Conservation (phyloP, 2,888 invertebrate species). For the Lamproptera curius region DNA sequence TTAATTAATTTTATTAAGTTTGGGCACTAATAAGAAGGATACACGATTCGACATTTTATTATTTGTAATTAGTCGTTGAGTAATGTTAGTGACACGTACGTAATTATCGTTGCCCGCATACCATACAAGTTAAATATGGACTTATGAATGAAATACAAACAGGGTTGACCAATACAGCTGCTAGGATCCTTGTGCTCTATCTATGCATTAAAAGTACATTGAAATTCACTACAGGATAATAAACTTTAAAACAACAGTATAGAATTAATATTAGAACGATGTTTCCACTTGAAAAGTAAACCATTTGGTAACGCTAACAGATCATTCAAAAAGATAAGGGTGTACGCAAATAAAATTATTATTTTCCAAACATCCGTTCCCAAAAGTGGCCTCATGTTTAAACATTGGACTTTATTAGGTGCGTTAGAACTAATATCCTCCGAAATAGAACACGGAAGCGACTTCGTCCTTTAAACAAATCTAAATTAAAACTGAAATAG, state of each 20-base stretch:
- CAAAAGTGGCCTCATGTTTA: constrained; percentile 26
- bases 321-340: constrained; percentile 32
- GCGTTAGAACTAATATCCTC: constrained; percentile 24
- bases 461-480: too few relatives aligned
- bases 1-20: too few relatives aligned
- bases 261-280: constrained; percentile 11
- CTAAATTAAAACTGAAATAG: too few relatives aligned
- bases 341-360: constrained; percentile 36
- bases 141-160: constrained; percentile 21
- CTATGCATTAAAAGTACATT: too few relatives aligned
- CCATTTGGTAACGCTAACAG: constrained; percentile 17
- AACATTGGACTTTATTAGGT: constrained; percentile 28
- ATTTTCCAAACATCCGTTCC: constrained; percentile 46
- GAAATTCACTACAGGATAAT: too few relatives aligned
- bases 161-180: constrained; percentile 16
- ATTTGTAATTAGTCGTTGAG: too few relatives aligned
- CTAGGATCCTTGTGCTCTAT: constrained; percentile 10
- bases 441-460: constrained; percentile 2
- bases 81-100: too few relatives aligned
- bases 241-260: constrained; percentile 10
- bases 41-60: too few relatives aligned
- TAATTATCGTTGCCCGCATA: constrained; percentile 5
- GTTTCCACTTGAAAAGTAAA: too few relatives aligned
- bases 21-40: too few relatives aligned
- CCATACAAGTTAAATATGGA: constrained; percentile 14